phyloP scores from a whole-genome alignment of 2,888 invertebrate genomes.

The Tetropium fuscum region DNA sequence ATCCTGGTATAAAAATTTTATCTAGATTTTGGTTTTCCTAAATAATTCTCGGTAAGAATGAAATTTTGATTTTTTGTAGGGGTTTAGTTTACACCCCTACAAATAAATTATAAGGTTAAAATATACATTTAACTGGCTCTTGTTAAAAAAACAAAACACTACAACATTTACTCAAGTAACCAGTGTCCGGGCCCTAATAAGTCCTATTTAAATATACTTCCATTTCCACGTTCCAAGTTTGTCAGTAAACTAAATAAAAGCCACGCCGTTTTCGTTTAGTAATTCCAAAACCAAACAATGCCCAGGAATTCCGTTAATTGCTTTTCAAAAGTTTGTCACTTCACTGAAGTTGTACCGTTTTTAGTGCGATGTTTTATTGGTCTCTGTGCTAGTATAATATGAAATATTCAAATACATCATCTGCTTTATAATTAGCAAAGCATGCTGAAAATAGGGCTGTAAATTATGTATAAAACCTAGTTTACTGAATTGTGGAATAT shows the following conservation, averaged over 20 bases:
- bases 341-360: conserved; percentile 42
- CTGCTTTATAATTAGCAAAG: conserved; percentile 35
- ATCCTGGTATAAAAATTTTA: no score
- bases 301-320: conserved; percentile 60
- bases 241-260: conserved; percentile 54
- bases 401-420: conserved; percentile 24
- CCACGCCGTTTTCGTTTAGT: conserved; percentile 58
- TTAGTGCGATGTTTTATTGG: conserved; percentile 29
- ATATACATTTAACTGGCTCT: conserved; percentile 32
- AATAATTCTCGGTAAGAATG: no score
- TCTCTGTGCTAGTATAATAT: not conserved
- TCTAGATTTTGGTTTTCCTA: no score
- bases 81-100: no score
- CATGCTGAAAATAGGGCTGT: conserved; percentile 38
- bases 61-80: no score
- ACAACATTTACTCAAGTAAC: conserved; percentile 46
- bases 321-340: conserved; percentile 58
- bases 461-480: conserved; percentile 46
- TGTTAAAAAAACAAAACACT: conserved; percentile 55
- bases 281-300: conserved; percentile 59
- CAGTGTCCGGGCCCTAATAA: conserved; percentile 57
- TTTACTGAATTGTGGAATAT: conserved; percentile 47
- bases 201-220: conserved; percentile 59
- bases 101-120: no score
- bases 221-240: conserved; percentile 59